Evolutionary conservation across 2,888 invertebrate species (phyloP).

Genomic region (Chymomyza amoena): DNA sequence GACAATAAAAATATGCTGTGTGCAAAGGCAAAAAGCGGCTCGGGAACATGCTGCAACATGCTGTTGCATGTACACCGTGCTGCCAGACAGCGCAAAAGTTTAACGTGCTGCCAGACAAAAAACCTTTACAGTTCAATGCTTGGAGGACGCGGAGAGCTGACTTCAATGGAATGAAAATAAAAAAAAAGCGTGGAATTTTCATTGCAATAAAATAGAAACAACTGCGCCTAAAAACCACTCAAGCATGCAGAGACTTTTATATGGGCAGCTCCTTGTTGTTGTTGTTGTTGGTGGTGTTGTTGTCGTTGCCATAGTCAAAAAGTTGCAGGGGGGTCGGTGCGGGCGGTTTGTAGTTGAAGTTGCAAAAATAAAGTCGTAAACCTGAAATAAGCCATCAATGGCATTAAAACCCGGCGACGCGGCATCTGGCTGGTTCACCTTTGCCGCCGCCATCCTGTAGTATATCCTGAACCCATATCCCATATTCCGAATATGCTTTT

Average conservation of each 20-base stretch:
- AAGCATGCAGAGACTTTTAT: slow-evolving; percentile 62
- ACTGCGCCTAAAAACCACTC: slow-evolving; percentile 71
- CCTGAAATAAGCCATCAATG: slow-evolving; percentile 72
- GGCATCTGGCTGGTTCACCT: slow-evolving; percentile 16
- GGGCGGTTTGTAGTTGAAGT: slow-evolving; percentile 49
- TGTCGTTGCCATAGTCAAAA: slow-evolving; percentile 50
- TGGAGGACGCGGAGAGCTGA: slow-evolving; percentile 13
- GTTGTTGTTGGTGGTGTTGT: background rate
- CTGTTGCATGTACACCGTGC: slow-evolving; percentile 54
- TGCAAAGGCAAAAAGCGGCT: slow-evolving; percentile 36
- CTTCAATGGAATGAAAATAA: slow-evolving; percentile 65
- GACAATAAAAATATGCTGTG: slow-evolving; percentile 70
- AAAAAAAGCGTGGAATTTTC: slow-evolving; percentile 52
- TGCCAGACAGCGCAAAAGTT: background rate
- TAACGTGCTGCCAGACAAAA: background rate
- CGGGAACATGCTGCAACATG: slow-evolving; percentile 69
- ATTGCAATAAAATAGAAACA: slow-evolving; percentile 63
- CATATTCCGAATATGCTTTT: slow-evolving; percentile 25
- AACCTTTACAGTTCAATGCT: slow-evolving; percentile 60
- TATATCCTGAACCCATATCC: background rate
- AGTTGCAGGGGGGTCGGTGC: slow-evolving; percentile 39
- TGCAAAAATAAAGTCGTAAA: slow-evolving; percentile 72
- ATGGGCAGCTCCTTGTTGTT: background rate
- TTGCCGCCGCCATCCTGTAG: background rate
- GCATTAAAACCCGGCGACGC: slow-evolving; percentile 63